Conservation (phyloP, 2,113 vertebrate species). For the Catagonus wagneri region DNA sequence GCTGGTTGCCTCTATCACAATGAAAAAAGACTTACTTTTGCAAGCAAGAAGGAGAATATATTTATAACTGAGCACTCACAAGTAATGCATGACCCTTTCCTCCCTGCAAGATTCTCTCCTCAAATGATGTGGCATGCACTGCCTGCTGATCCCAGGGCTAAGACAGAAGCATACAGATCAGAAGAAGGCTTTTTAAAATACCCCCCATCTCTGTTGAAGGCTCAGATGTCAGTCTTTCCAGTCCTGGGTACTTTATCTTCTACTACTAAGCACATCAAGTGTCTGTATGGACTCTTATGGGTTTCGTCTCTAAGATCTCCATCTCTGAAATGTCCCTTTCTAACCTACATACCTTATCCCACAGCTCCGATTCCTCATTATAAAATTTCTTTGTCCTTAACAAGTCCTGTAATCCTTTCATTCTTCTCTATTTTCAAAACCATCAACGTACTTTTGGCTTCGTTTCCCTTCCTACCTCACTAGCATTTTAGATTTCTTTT, state of each 20-base stretch:
- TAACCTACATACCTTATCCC: background rate
- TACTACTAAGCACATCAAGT: background rate
- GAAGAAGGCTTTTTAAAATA: background rate
- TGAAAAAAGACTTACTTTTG: slow-evolving; percentile 41
- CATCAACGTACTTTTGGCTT: background rate
- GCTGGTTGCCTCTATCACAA: slow-evolving; percentile 6
- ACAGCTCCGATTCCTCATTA: background rate
- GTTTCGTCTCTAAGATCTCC: background rate
- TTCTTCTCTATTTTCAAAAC: slow-evolving; percentile 57
- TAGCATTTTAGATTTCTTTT: slow-evolving; percentile 38
- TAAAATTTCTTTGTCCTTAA: background rate
- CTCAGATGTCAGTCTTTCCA: background rate
- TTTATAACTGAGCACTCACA: background rate
- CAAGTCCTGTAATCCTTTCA: background rate
- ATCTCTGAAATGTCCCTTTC: slow-evolving; percentile 5
- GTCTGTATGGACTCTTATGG: background rate
- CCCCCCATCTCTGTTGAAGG: background rate
- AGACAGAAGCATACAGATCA: background rate
- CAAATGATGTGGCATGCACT: background rate
- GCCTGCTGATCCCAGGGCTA: background rate
- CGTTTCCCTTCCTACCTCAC: background rate
- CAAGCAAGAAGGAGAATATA: background rate
- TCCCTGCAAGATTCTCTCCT: background rate
- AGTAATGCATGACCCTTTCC: background rate
- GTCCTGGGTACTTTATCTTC: background rate